phyloP scores from a whole-genome alignment of 2,797 vertebrate genomes.

The Iguana delicatissima region DNA sequence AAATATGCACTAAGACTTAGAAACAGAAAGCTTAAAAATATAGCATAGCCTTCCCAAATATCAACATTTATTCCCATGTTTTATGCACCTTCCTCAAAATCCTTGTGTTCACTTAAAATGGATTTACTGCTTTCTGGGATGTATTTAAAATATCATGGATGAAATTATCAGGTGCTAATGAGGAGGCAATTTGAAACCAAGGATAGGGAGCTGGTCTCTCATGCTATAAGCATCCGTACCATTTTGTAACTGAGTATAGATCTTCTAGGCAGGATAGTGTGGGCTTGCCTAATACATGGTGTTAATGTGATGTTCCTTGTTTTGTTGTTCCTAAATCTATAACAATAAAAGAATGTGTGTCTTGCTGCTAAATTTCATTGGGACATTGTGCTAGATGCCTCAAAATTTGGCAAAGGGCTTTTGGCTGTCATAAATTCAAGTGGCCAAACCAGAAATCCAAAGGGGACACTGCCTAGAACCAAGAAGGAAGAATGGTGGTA shows the following conservation, averaged over 20 bases:
- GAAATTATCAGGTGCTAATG: neutral
- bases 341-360: too few species aligned
- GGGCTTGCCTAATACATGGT: neutral
- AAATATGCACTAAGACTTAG: neutral
- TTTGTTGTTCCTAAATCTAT: neutral
- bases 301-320: neutral
- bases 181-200: neutral
- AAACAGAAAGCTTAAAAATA: neutral
- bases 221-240: neutral
- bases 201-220: neutral
- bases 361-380: too few species aligned
- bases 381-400: too few species aligned
- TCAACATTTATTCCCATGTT: neutral
- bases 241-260: neutral
- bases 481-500: too few species aligned
- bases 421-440: too few species aligned
- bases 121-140: slow-evolving; percentile 8
- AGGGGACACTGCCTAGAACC: too few species aligned
- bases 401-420: too few species aligned
- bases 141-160: neutral
- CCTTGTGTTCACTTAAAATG: neutral
- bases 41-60: neutral
- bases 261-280: too few species aligned
- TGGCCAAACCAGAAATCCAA: too few species aligned
- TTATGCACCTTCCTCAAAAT: neutral